These are phyloP conservation scores for Plectrocnemia conspersa DNA, from an alignment of 1,140 invertebrate genomes.

Conservation along the genomic window DNA sequence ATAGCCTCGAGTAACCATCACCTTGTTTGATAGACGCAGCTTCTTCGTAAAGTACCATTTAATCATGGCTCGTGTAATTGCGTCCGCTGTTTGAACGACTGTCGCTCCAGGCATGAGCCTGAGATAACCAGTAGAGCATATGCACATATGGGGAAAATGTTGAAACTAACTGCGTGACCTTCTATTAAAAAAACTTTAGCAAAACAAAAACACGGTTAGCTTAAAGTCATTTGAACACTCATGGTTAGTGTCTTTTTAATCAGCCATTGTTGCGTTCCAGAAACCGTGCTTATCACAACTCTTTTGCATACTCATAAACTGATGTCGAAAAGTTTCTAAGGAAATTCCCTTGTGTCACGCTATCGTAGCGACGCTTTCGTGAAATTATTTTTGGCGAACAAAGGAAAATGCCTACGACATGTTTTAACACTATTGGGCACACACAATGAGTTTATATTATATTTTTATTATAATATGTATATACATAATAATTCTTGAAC, in stretches of 20 bases:
- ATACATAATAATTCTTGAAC: too few species aligned
- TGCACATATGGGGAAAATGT: too few species aligned
- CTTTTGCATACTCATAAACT: conserved; percentile 28
- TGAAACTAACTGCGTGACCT: too few species aligned
- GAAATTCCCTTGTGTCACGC: conserved; percentile 29
- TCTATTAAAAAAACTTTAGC: too few species aligned
- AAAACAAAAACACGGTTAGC: too few species aligned
- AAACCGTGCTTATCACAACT: conserved; percentile 28
- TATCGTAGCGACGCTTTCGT: conserved; percentile 16
- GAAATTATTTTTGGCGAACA: not conserved
- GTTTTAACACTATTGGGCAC: not conserved
- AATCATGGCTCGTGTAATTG: conserved; percentile 1
- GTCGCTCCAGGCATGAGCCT: too few species aligned
- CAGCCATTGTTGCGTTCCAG: conserved; percentile 12
- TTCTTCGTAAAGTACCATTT: too few species aligned
- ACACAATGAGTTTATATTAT: too few species aligned
- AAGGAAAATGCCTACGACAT: not conserved
- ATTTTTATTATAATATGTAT: too few species aligned
- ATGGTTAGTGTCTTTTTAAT: too few species aligned
- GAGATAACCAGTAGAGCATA: too few species aligned
- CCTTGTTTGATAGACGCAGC: not conserved
- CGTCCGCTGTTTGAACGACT: not conserved
- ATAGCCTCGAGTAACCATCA: conserved; percentile 5
- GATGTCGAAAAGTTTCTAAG: conserved; percentile 23
- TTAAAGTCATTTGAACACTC: too few species aligned